These are phyloP conservation scores for Mizuhopecten yessoensis DNA, from an alignment of 1,140 invertebrate genomes.

Conservation along the genomic window DNA sequence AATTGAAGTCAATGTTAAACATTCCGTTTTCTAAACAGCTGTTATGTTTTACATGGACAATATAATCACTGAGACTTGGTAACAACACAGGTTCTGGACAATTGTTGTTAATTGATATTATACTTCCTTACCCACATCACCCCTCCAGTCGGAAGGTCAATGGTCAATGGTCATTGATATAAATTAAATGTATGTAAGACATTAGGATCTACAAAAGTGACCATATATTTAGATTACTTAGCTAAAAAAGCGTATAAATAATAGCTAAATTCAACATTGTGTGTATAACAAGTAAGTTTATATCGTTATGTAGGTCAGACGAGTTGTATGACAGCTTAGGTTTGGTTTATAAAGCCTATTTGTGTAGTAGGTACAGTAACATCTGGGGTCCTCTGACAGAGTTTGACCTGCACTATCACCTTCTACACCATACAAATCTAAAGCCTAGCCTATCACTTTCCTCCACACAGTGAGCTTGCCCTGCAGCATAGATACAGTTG, in stretches of 20 bases:
- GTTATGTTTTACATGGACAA: not conserved
- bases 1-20: slow-evolving; percentile 13
- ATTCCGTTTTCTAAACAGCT: not conserved
- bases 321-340: not conserved
- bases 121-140: not conserved
- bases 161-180: too few relatives aligned
- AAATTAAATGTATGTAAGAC: not conserved
- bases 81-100: not conserved
- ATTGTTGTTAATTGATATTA: not conserved
- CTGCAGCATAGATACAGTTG: too few relatives aligned
- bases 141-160: not conserved
- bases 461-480: not conserved
- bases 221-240: not conserved
- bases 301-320: slow-evolving; percentile 14
- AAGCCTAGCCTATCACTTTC: not conserved
- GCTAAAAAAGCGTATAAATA: not conserved
- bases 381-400: not conserved
- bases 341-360: not conserved
- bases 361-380: not conserved
- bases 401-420: not conserved
- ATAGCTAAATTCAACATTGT: not conserved
- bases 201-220: not conserved
- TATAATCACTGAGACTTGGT: not conserved
- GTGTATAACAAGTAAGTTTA: not conserved
- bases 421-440: not conserved